phyloP scores from a whole-genome alignment of 2,888 invertebrate genomes.

The Kuschelorhynchus macadamiae region DNA sequence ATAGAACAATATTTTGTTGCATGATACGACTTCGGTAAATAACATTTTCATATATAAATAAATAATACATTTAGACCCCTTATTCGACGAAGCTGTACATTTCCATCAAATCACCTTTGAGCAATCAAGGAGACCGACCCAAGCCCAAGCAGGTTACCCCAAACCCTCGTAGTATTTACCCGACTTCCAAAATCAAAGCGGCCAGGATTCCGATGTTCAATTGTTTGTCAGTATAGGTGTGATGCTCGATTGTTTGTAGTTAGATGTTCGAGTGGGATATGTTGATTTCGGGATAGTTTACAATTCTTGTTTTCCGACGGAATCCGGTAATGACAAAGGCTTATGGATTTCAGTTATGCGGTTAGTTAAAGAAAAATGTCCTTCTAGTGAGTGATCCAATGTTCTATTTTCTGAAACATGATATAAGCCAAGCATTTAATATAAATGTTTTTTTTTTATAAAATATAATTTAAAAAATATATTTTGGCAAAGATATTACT shows the following conservation, averaged over 20 bases:
- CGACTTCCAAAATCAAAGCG: slow-evolving; percentile 42
- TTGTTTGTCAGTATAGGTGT: slow-evolving; percentile 42
- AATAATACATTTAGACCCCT: no score
- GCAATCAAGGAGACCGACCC: slow-evolving; percentile 42
- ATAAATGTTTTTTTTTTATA: no score
- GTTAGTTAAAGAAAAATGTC: no score
- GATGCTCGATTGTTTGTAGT: slow-evolving; percentile 45
- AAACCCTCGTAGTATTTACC: slow-evolving; percentile 43
- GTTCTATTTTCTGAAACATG: no score
- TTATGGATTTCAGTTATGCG: not conserved
- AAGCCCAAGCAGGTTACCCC: slow-evolving; percentile 31
- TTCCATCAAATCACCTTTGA: slow-evolving; percentile 43
- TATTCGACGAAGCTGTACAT: no score
- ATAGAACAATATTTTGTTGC: no score
- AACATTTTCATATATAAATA: no score
- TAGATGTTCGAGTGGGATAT: slow-evolving; percentile 21
- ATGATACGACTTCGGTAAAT: no score
- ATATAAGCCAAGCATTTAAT: no score
- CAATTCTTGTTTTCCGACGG: not conserved
- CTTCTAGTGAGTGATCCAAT: no score
- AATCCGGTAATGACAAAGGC: slow-evolving; percentile 9
- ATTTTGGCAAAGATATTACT: no score
- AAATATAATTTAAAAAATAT: no score
- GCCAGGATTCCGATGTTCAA: slow-evolving; percentile 40
- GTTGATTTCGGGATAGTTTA: slow-evolving; percentile 14